A percentile compares a stretch with the other conserved stretches of the same genome.
phyloP scores from a whole-genome alignment of 1,140 invertebrate species.

The Rhizoglyphus robini region DNA sequence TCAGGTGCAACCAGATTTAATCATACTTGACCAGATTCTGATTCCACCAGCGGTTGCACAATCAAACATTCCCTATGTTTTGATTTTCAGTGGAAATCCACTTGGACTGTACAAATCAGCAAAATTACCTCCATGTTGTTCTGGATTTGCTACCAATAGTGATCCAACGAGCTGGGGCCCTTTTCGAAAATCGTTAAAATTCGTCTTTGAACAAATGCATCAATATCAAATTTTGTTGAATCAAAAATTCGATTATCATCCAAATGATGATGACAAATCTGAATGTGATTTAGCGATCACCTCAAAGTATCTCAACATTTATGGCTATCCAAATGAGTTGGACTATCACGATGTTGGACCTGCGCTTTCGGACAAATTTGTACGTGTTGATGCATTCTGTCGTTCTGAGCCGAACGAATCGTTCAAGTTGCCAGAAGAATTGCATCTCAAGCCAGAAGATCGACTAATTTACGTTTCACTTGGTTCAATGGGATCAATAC shows the following conservation, averaged over 20 bases:
- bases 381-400: background rate
- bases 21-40: background rate
- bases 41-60: background rate
- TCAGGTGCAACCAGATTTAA: slow-evolving; percentile 3
- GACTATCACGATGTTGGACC: too few relatives aligned
- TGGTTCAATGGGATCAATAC: slow-evolving; percentile 24
- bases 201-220: too few relatives aligned
- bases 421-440: background rate
- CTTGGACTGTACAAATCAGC: background rate
- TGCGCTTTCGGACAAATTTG: background rate
- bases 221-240: too few relatives aligned
- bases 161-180: too few relatives aligned
- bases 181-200: too few relatives aligned
- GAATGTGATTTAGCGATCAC: background rate
- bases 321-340: too few relatives aligned
- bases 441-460: too few relatives aligned
- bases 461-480: slow-evolving; percentile 22
- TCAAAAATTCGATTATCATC: slow-evolving; percentile 22
- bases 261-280: slow-evolving; percentile 23
- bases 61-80: background rate
- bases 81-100: background rate
- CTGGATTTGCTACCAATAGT: background rate
- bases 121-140: too few relatives aligned
- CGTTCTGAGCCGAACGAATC: background rate
- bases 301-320: too few relatives aligned